Evolutionary conservation across 92 coral and sea anemone genomes (phyloP), one percentile per base, ranked within the genome.

Genomic region (Porites rus): DNA sequence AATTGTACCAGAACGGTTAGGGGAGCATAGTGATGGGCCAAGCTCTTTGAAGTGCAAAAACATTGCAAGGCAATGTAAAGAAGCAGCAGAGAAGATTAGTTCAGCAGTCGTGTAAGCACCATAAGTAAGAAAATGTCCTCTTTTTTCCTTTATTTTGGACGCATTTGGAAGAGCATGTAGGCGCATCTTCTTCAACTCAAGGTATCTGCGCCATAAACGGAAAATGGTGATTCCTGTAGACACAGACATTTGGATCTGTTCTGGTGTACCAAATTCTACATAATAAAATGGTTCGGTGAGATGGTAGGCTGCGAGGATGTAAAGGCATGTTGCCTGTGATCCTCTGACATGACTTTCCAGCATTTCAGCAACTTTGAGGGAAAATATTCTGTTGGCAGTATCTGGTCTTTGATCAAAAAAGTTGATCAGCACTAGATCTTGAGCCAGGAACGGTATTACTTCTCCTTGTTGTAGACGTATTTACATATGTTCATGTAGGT

Each of bases 111-210:
- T 74, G 54, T 87, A 80, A 19, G 85, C 82, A 3, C 81, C 86
- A 80, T 87, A 87, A 5, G 91, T 87, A 0, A 87, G n/a, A 19
- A 70, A 87, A 51, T 87, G 82, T 2, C 91, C 91, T 20, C 91
- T 61, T 19, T 80, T 87, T 6, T 51, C 54, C 7, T 67, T 81
- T 20, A 46, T n/a, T 19, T 50, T 64, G 14, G 84, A 71, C 0
- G 89, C 83, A 17, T 59, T n/a, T 7, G 77, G 19, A 13, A 66
- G 79, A 1, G 89, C 83, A 70, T 86, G 17, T 43, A 77, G 4
- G 16, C 68, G 8, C 4, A 74, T 13, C 21, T 83, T 72, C 31
- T 86, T 65, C 16, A 78, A 10, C n/a, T 86, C 77, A 16, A 86
- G 76, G 22, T 68, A 14, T 28, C 22, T 86, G 22, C 59, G 71